Percentiles rank a stretch among this genome's conserved stretches.
Conservation (phyloP, 2,113 vertebrate genomes). For the Balaenoptera acutorostrata region DNA sequence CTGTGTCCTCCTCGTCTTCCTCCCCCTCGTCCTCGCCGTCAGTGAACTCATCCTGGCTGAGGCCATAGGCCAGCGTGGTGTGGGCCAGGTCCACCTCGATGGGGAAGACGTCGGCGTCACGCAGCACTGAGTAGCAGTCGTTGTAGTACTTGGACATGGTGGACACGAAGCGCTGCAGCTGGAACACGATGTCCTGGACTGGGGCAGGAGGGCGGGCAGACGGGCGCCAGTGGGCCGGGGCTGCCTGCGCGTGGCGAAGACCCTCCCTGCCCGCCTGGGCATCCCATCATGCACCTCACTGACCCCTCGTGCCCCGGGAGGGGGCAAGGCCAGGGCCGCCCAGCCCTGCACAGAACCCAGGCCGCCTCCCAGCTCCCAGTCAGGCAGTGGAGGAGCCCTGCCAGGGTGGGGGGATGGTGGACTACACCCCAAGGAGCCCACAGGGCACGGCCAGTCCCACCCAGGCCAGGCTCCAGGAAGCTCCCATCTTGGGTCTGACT, state of each 20-base stretch:
- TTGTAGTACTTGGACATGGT: slow-evolving; percentile 98
- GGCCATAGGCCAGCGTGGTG: slow-evolving; percentile 92
- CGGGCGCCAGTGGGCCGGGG: neutral
- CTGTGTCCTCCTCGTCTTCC: slow-evolving; percentile 64
- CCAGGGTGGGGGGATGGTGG: accelerated
- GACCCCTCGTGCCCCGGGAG: neutral
- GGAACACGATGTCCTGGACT: slow-evolving; percentile 99
- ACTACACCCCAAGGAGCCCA: accelerated
- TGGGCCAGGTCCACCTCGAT: slow-evolving; percentile 98
- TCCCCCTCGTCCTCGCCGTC: slow-evolving; percentile 88
- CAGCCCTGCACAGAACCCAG: neutral
- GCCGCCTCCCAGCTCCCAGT: neutral
- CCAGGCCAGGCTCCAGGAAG: neutral
- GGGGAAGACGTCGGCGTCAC: slow-evolving; percentile 95
- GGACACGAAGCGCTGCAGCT: slow-evolving; percentile 97
- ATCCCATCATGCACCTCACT: neutral
- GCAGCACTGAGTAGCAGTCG: slow-evolving; percentile 93
- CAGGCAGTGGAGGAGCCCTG: neutral
- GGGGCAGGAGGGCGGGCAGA: neutral
- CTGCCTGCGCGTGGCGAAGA: accelerated
- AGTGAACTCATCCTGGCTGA: slow-evolving; percentile 81
- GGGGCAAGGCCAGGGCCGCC: neutral
- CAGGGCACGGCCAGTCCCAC: neutral
- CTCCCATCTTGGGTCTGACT: neutral
- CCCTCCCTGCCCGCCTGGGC: accelerated